Base-by-base conservation (phyloP, 2,888 invertebrate species). In the Iselma pallidipennis region DNA sequence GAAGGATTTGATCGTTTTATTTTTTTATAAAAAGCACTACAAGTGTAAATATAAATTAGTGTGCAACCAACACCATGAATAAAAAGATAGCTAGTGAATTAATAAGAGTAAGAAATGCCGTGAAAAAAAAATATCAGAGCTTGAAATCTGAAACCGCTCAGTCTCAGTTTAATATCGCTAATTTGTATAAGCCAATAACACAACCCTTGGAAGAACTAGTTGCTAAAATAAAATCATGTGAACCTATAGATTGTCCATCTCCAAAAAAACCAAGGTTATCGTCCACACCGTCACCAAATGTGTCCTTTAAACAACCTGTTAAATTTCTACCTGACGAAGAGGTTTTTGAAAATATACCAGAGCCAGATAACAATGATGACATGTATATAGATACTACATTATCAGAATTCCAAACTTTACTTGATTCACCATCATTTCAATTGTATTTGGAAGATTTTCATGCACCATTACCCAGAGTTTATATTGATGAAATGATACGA, bases 401-500 rank as follows among this genome's bases (percentile, higher is more conserved):
- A 23, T n/a, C 28, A 28, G 28, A 50, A 23, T 2, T 23, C 16
- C 52, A 29, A 16, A 26, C 7, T 6, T 6, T 23, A 4, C 4
- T 16, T 9, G 25, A 49, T n/a, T 19, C 21, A 6, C 16, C 12
- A 29, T 49, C 19, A 49, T 10, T 49, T 23, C 49, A 21, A 49
- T 16, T 21, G 49, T 31, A 19, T 48, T 26, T 28, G 6, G 2
- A 12, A 55, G 55, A 60, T 55, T 59, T 59, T 55, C 55, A 55
- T 33, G 48, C 57, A 55, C 45, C 60, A 4, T 61, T 64, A 58
- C 64, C 64, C 5, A 57, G 57, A 61, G 50, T 45, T 25, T 64
- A 64, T 51, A 29, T 60, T 28, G n/a, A 48, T 2, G 54, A 57
- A 10, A 48, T 54, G 28, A 10, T 51, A 21, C 57, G 21, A 42